These are phyloP conservation scores for Archips xylosteana DNA, from an alignment of 2,888 invertebrate genomes.

Conservation along the genomic window DNA sequence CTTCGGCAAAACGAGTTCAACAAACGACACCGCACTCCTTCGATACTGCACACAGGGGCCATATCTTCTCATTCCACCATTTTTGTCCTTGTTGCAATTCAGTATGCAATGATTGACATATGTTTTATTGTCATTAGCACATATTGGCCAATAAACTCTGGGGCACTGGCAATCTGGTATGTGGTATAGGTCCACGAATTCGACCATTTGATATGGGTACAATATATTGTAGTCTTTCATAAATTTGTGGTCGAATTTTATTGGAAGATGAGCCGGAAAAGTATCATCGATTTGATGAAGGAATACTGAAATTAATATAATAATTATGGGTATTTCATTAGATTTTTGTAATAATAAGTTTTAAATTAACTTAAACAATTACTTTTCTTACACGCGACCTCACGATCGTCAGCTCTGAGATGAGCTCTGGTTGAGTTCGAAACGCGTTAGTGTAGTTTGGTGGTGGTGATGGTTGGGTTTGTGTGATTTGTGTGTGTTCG, in stretches of 20 bases:
- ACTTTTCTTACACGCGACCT: too few species aligned
- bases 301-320: background rate
- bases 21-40: background rate
- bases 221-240: conserved; percentile 4
- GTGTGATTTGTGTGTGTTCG: too few species aligned
- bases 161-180: conserved; percentile 21
- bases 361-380: too few species aligned
- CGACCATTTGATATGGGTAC: conserved; percentile 12
- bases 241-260: background rate
- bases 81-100: background rate
- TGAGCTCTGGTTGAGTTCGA: too few species aligned
- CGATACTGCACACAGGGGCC: conserved; percentile 28
- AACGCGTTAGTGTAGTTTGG: too few species aligned
- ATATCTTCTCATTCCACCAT: background rate
- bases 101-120: conserved; percentile 23
- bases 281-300: background rate
- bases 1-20: conserved; percentile 8
- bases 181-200: conserved; percentile 5
- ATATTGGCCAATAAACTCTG: conserved; percentile 25
- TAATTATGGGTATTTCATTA: too few species aligned
- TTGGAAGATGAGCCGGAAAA: background rate
- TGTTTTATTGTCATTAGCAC: background rate
- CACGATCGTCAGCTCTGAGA: too few species aligned
- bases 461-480: too few species aligned
- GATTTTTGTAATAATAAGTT: too few species aligned